Conservation (phyloP, 1,140 invertebrate genomes). For the Hyles vespertilio region DNA sequence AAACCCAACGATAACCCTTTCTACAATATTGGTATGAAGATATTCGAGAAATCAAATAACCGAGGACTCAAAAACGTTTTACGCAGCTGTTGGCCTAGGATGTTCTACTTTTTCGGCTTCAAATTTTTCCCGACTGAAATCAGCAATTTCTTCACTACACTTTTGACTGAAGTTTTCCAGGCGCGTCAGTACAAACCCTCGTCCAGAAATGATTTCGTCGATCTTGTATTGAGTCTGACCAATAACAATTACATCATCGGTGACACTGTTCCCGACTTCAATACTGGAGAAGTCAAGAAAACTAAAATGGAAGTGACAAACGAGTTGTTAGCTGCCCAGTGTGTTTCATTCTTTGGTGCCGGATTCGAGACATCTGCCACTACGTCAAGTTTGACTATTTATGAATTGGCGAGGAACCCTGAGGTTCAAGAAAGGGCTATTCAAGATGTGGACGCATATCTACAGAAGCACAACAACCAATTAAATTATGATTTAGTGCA, state of each 20-base stretch:
- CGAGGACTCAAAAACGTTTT: slow-evolving; percentile 9
- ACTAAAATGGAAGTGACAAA: slow-evolving; percentile 18
- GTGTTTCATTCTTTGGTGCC: slow-evolving; percentile 57
- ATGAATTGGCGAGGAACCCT: slow-evolving; percentile 66
- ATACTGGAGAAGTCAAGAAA: slow-evolving; percentile 7
- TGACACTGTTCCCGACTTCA: no score
- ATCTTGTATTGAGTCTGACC: no score
- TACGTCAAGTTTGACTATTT: slow-evolving; percentile 50
- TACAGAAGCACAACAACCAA: slow-evolving; percentile 11
- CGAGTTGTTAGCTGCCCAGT: slow-evolving; percentile 40
- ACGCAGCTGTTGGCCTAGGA: slow-evolving; percentile 5
- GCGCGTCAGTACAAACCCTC: no score
- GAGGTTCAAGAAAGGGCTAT: slow-evolving; percentile 65
- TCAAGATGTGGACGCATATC: slow-evolving; percentile 56
- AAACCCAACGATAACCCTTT: slow-evolving; percentile 1
- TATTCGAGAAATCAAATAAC: slow-evolving; percentile 5
- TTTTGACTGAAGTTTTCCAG: not conserved
- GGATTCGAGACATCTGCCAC: slow-evolving; percentile 76
- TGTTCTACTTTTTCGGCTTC: slow-evolving; percentile 9
- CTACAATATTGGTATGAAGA: not conserved
- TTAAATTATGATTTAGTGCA: slow-evolving; percentile 18
- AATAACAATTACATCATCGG: no score
- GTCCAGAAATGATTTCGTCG: no score
- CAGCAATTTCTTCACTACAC: slow-evolving; percentile 4
- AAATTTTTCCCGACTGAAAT: slow-evolving; percentile 1